Conservation (phyloP, 2,113 vertebrate genomes). For the Sapajus apella region DNA sequence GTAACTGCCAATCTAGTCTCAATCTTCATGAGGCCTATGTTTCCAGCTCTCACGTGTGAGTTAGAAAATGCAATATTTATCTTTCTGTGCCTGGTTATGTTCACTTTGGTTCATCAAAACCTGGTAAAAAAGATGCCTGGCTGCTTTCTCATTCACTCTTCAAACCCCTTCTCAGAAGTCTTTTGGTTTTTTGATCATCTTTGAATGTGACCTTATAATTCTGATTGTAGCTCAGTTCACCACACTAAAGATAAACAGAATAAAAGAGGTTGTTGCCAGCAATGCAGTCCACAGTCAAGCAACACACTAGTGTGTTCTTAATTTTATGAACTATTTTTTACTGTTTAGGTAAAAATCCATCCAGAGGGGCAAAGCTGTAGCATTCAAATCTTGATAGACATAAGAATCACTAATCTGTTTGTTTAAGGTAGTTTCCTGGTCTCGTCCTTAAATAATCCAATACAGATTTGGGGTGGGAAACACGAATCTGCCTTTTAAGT, state of each 20-base stretch:
- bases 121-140: not conserved
- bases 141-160: not conserved
- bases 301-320: not conserved
- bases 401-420: not conserved
- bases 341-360: not conserved
- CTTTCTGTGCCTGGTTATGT: too few species aligned
- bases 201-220: not conserved
- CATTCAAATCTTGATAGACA: not conserved
- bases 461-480: not conserved
- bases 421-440: not conserved
- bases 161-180: not conserved
- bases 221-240: not conserved
- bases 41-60: too few species aligned
- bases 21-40: too few species aligned
- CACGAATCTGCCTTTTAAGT: not conserved
- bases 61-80: too few species aligned
- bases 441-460: not conserved
- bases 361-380: not conserved
- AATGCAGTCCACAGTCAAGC: not conserved
- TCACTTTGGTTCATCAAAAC: not conserved
- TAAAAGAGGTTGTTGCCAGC: not conserved
- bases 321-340: not conserved
- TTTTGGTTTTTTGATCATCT: constrained; percentile 8
- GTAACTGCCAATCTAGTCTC: too few species aligned
- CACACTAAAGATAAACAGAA: not conserved